Conservation (phyloP, 2,113 vertebrate genomes). For the Genyomyrus donnyi region DNA sequence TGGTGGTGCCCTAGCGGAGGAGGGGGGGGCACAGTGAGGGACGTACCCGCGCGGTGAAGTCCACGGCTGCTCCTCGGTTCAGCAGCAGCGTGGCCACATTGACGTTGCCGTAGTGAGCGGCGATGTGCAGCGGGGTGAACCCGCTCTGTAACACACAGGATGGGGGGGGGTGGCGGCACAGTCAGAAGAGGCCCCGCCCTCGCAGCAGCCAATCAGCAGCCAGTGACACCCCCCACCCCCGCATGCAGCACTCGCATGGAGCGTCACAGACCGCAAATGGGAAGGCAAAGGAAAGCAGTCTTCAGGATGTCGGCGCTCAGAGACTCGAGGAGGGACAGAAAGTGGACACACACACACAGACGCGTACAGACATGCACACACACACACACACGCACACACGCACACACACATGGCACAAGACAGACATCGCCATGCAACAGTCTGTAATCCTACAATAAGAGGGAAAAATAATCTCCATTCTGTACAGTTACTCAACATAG, state of each 20-base stretch:
- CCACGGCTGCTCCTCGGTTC: constrained; percentile 87
- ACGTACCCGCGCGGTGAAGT: constrained; percentile 83
- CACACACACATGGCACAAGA: constrained; percentile 31
- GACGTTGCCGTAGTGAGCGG: constrained; percentile 93
- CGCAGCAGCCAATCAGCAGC: background rate
- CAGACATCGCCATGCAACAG: constrained; percentile 25
- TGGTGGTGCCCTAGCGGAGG: background rate
- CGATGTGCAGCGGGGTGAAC: constrained; percentile 94
- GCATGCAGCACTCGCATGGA: constrained; percentile 57
- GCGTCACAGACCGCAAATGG: constrained; percentile 38
- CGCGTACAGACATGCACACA: background rate
- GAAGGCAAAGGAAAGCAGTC: constrained; percentile 16
- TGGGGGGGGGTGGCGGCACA: constrained; percentile 32
- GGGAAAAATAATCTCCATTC: constrained; percentile 13
- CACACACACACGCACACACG: background rate
- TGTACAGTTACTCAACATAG: constrained; percentile 30
- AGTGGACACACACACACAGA: background rate
- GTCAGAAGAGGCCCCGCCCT: background rate
- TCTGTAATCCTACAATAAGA: constrained; percentile 7
- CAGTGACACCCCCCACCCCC: constrained; percentile 16
- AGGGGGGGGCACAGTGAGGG: background rate
- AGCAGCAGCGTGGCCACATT: constrained; percentile 91
- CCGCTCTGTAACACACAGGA: constrained; percentile 72
- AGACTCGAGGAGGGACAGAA: constrained; percentile 20
- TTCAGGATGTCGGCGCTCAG: background rate